Base-by-base conservation (phyloP, 2,888 invertebrate species). In the Amblyteles armatorius region DNA sequence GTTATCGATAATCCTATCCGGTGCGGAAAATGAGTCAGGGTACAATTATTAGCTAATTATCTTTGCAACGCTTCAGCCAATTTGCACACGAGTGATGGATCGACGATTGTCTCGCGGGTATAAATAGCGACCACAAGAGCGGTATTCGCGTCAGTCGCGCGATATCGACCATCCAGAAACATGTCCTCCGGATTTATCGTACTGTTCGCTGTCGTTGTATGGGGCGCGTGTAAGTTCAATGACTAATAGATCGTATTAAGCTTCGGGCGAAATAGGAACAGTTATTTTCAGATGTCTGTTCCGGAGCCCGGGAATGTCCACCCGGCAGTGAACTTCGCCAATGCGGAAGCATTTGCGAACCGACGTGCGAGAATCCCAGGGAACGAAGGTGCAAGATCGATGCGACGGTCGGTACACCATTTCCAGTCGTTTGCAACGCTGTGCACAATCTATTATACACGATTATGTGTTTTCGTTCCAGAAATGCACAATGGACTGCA, bases 311-410 rank as follows among this genome's bases (percentile, higher is more conserved):
- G 13, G 22, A 67, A 60, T 83, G 82, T 60, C 68, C 72, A 9
- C 13, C 36, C 19, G 40, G 73, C 60, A 83, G 78, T 48, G 50
- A 29, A n/a, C 13, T 57, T 26, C 22, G 82, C 44, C 40, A 40
- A 40, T 40, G 44, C 57, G 57, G 82, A 50, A 72, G 44, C 13
- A 13, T 57, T 5, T 78, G 82, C 44, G 82, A 83, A 48, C 72
- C 40, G 67, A 83, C 78, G 2, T 83, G 82, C 13, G 11, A 22
- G 4, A 11, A 73, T 22, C 78, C 82, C 13, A 19, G 22, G 13
- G 68, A 68, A 52, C 60, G 57, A 68, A 26, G 40, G 16, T 83
- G 73, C 73, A 72, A 73, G 40, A 19, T 79, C 13, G 72, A 83
- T 40, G 36, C 73, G 7, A 48, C 73, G 1, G 82, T 83, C 22